Base-by-base conservation (phyloP, 2,888 invertebrate genomes). In the Zygogramma bicolorata region DNA sequence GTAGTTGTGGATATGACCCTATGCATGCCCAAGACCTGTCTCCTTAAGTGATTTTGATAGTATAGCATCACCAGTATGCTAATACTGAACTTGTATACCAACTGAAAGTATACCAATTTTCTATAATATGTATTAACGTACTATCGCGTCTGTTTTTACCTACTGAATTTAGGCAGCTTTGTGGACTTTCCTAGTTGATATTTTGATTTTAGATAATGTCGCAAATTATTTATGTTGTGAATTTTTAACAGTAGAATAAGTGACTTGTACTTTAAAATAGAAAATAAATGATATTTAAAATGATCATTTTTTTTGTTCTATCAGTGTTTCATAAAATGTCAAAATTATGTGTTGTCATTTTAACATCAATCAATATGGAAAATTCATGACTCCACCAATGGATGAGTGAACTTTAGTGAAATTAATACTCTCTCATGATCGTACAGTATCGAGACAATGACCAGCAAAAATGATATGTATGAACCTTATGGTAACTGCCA, bases 1-100 rank as follows among this genome's bases (percentile, higher is more conserved):
- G 95, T 87, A 93, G 95, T 87, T 94, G 96, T 92, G 95, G 95
- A 80, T 96, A 96, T 88, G 96, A 96, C 88, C 95, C 95, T 81
- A 94, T 96, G 93, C 96, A 96, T 88, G 85, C 85, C 66, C 96
- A 96, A 91, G 96, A 93, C 86, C 88, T 93, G 83, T 93, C 93
- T 84, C 93, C 93, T 58, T 88, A 84, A 74, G 49, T 61, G 29
- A 18, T 49, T 34, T 68, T 68, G 53, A 57, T 66, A 57, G 60
- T 60, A 60, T 72, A 49, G 65, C 68, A 65, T 63, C 68, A 68
- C 65, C 63, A 65, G 68, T 65, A 65, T n/a, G n/a, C n/a, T n/a
- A n/a, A n/a, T n/a, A 70, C 65, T 65, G 57, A 61, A 71, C 58
- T 71, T 66, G 73, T 73, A 73, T 73, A 73, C 73, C 68, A n/a